These are phyloP conservation scores for Caenorhabditis panamensis DNA, from an alignment of 2,888 invertebrate species.

Conservation along the genomic window DNA sequence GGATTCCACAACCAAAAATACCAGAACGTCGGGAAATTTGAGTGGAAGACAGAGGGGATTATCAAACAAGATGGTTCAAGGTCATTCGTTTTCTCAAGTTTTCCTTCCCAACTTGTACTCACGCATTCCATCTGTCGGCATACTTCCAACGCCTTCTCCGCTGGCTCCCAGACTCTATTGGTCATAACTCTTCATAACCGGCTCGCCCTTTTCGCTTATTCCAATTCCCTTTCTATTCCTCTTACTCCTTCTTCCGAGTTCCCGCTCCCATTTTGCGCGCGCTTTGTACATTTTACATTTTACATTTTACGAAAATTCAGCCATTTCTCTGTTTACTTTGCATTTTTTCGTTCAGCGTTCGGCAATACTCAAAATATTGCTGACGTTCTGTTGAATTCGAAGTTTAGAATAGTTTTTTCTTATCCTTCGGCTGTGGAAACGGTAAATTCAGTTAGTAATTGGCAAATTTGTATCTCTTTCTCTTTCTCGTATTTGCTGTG, in stretches of 20 bases:
- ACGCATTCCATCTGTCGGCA: neutral
- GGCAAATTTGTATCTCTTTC: constrained; percentile 13
- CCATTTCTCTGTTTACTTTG: no score
- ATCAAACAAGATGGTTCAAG: constrained; percentile 2
- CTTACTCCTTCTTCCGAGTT: neutral
- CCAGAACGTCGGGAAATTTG: neutral
- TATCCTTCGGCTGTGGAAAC: constrained; percentile 30
- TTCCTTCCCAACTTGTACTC: constrained; percentile 5
- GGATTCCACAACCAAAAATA: no score
- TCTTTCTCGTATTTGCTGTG: neutral
- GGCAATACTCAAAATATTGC: no score
- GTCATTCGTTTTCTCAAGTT: neutral
- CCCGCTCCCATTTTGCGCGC: neutral
- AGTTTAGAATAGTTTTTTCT: no score
- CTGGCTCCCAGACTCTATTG: neutral
- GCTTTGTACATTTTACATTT: neutral
- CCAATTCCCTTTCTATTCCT: neutral
- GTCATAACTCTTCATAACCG: constrained; percentile 1
- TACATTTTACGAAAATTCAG: no score
- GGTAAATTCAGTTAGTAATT: constrained; percentile 38
- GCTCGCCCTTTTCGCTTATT: neutral
- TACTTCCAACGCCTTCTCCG: neutral
- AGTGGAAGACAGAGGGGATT: neutral
- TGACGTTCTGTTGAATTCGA: no score
- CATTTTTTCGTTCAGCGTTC: neutral